Percentiles rank a stretch among this genome's conserved stretches.
These are phyloP conservation scores for Halictus ligatus DNA, from an alignment of 2,888 invertebrate genomes.

Conservation along the genomic window DNA sequence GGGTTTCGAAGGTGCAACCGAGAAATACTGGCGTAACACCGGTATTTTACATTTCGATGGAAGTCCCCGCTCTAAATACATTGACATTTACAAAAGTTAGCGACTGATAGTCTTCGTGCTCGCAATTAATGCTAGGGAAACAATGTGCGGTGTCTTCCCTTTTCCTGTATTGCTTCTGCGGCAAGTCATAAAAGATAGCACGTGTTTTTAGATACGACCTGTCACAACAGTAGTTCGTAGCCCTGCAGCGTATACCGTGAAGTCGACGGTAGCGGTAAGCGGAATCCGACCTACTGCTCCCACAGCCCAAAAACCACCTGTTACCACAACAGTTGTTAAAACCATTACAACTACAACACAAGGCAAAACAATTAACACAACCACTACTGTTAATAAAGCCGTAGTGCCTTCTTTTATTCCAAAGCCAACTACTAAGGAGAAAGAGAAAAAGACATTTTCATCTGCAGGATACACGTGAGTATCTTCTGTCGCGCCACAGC, in stretches of 20 bases:
- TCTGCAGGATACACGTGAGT: slow-evolving; percentile 85
- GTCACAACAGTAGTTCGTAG: slow-evolving; percentile 80
- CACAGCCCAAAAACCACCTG: slow-evolving; percentile 76
- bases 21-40: not conserved
- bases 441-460: slow-evolving; percentile 90
- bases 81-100: not conserved
- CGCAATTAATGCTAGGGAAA: not conserved
- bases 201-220: slow-evolving; percentile 78
- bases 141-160: not conserved
- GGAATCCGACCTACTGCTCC: slow-evolving; percentile 75
- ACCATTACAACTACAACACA: slow-evolving; percentile 76
- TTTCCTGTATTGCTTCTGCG: not conserved
- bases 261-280: slow-evolving; percentile 79
- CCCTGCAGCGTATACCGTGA: slow-evolving; percentile 78
- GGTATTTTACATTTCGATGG: not conserved
- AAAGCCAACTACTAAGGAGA: slow-evolving; percentile 90
- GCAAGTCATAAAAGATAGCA: not conserved
- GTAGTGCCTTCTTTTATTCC: slow-evolving; percentile 85
- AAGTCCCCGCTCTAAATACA: not conserved
- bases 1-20: no score
- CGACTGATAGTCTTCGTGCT: not conserved
- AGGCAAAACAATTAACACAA: slow-evolving; percentile 80
- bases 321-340: slow-evolving; percentile 81
- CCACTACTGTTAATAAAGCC: slow-evolving; percentile 85
- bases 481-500: not conserved